A percentile compares a stretch with the other conserved stretches of the same genome.
Evolutionary conservation across 2,113 vertebrate species (phyloP).

Genomic region (Aramus guarauna): DNA sequence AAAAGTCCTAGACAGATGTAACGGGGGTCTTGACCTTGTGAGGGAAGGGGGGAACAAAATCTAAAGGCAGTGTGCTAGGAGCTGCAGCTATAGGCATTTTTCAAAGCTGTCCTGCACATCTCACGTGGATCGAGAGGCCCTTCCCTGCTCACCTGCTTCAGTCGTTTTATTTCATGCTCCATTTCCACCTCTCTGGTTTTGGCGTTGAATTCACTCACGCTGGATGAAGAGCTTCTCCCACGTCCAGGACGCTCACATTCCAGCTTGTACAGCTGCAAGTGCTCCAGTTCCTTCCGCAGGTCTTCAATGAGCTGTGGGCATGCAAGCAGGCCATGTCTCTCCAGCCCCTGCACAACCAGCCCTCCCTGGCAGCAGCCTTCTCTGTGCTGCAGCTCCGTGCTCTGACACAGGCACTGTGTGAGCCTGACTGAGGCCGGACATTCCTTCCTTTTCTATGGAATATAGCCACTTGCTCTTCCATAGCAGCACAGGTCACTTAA

Average conservation of each 20-base stretch:
- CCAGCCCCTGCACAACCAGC: not conserved
- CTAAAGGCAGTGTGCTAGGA: not conserved
- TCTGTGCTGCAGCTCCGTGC: not conserved
- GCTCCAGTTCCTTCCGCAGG: slow-evolving; percentile 90
- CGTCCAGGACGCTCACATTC: slow-evolving; percentile 86
- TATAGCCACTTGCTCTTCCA: not conserved
- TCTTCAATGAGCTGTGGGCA: slow-evolving; percentile 91
- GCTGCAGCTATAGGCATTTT: not conserved
- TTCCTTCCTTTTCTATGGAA: not conserved
- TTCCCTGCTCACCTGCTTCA: slow-evolving; percentile 85
- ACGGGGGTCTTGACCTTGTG: not conserved
- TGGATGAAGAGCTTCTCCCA: slow-evolving; percentile 79
- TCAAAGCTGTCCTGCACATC: not conserved
- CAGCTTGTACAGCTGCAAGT: slow-evolving; percentile 92
- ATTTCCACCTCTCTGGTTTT: slow-evolving; percentile 91
- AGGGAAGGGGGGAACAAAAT: not conserved
- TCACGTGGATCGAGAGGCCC: not conserved
- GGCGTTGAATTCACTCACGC: slow-evolving; percentile 84
- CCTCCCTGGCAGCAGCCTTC: not conserved
- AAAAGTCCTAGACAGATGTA: not conserved
- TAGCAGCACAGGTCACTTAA: not conserved
- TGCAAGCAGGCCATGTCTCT: not conserved
- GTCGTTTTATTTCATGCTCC: slow-evolving; percentile 91
- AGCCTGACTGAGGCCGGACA: not conserved
- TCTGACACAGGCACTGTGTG: not conserved